Base-by-base conservation (phyloP, 2,888 invertebrate genomes). In the Cephus pulcher region DNA sequence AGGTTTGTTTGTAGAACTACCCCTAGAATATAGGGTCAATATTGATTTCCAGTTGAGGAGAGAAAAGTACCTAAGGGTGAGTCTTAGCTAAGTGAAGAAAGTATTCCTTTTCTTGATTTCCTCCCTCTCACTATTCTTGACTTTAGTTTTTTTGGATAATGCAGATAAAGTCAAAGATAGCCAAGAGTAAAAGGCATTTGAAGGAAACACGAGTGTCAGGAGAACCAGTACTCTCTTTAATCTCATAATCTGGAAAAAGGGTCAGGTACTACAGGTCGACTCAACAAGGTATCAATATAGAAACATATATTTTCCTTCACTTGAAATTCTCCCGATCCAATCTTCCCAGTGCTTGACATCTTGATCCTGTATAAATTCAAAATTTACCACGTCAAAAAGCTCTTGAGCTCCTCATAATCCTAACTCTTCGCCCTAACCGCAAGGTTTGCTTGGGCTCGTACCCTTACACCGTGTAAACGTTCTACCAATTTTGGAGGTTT, bases 1-100 rank as follows among this genome's bases (percentile, higher is more conserved):
- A 35, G 81, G 75, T 79, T 80, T 79, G 81, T 83, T 78, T 75
- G 68, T 77, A 40, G 40, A 78, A 79, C 70, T 73, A 75, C 15
- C 68, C 78, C 32, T 40, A 15, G 12, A 34, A 73, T 71, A 69
- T 73, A 79, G 35, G 34, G 73, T 23, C 23, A 6, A 56, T 56
- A 56, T 56, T 56, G 56, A 23, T 23, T 56, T 56, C 56, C 2
- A 56, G 6, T 56, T 23, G 9, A 56, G 56, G 56, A 56, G 56
- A 56, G 23, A 56, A 56, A 15, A 56, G 23, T 56, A 56, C 2
- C 23, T 23, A 9, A 2, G 9, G 23, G 23, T 56, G 56, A 56
- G 56, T 56, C 56, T 56, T 2, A 15, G 23, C 23, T 23, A 56
- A 23, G 56, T 9, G 6, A 23, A 56, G 9, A 23, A 56, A 23